Base-by-base conservation (phyloP, 2,113 vertebrate species). In the Guaruba guarouba region DNA sequence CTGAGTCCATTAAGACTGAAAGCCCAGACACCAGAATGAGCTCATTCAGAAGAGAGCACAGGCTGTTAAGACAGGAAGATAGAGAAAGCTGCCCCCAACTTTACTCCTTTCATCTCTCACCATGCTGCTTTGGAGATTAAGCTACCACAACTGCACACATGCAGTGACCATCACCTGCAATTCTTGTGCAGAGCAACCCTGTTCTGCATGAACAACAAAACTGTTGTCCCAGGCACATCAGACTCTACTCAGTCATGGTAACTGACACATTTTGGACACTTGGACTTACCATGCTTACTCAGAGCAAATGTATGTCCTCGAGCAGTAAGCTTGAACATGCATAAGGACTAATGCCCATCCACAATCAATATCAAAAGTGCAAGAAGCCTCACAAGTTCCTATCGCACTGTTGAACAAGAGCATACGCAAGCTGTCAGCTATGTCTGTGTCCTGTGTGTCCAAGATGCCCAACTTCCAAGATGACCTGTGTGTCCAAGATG, bases 191-290 rank as follows among this genome's bases (percentile, higher is more conserved):
- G 35, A 39, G 17, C 54, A 77, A 11, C 18, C 28, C 23, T 67
- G 31, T 33, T 41, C 25, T 61, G 7, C 7, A 14, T 4, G 13
- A 16, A 37, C 39, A 62, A 48, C 0, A 0, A 61, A 93, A 43
- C 6, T 2, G 7, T 55, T 43, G 15, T 23, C 35, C 71, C 25
- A 66, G 73, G 44, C 54, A 46, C 37, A 28, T 69, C 48, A 66
- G 29, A 9, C 66, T 61, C 63, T 66, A 18, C 13, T 82, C n/a
- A 29, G 2, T 5, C 4, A 3, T 66, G 16, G 44, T 25, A 82
- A 76, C 23, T 17, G 67, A 48, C 18, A 37, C 17, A 28, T 68
- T 76, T 92, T 76, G 54, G 27, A 64, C 39, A 39, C 17, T 75
- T 3, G 0, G 29, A 37, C 8, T 62, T 77, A 69, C 35, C 0